A percentile compares a stretch with the other conserved stretches of the same genome.
phyloP scores from a whole-genome alignment of 2,888 invertebrate species.

The Syritta pipiens region DNA sequence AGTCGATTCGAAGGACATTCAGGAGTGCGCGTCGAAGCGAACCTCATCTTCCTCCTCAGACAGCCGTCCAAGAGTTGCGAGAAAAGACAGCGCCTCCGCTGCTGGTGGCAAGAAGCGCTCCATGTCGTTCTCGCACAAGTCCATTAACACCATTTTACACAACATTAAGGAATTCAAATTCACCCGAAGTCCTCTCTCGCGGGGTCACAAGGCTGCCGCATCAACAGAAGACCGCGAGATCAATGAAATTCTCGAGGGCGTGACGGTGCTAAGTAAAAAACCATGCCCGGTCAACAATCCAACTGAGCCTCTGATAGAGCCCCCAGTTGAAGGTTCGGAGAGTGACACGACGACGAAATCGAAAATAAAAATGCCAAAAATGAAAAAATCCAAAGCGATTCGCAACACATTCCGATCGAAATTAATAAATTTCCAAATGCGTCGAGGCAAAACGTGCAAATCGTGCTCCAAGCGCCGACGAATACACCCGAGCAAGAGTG shows the following conservation, averaged over 20 bases:
- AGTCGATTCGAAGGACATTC: slow-evolving; percentile 54
- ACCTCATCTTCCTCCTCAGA: slow-evolving; percentile 76
- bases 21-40: slow-evolving; percentile 73
- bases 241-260: slow-evolving; percentile 53
- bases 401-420: slow-evolving; percentile 78
- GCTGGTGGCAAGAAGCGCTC: slow-evolving; percentile 75
- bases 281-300: slow-evolving; percentile 22
- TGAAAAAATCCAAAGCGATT: slow-evolving; percentile 77
- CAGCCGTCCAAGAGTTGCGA: slow-evolving; percentile 71
- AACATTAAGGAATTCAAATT: slow-evolving; percentile 77
- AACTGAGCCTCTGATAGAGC: slow-evolving; percentile 20
- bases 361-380: slow-evolving; percentile 77
- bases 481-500: slow-evolving; percentile 77
- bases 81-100: slow-evolving; percentile 43
- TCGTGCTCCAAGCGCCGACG: slow-evolving; percentile 77
- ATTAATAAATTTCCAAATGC: slow-evolving; percentile 76
- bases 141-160: slow-evolving; percentile 76
- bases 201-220: slow-evolving; percentile 69
- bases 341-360: slow-evolving; percentile 71
- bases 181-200: slow-evolving; percentile 74
- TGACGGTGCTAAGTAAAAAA: slow-evolving; percentile 55
- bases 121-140: slow-evolving; percentile 78
- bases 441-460: slow-evolving; percentile 75
- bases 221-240: slow-evolving; percentile 71
- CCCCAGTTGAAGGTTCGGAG: slow-evolving; percentile 43